Evolutionary conservation across 2,113 vertebrate genomes (phyloP), one percentile per base, ranked within the genome.

Genomic region (Xiphophorus couchianus): DNA sequence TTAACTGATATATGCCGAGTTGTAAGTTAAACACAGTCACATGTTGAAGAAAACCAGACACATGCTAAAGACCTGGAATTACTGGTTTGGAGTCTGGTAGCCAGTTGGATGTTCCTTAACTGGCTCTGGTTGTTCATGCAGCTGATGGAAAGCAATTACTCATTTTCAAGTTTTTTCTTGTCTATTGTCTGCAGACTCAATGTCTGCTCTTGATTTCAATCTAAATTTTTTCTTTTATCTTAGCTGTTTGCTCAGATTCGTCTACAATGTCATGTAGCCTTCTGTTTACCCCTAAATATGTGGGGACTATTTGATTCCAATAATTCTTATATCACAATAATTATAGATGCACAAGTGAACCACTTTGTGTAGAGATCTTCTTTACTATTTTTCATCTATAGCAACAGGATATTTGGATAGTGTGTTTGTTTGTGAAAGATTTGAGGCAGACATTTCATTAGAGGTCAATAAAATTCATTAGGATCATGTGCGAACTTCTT

Each of bases 81-180:
- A 58, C 7, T 25, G 31, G 64, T 39, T 37, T 66, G 66, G 3
- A 62, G 35, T 82, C 90, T 89, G 88, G 88, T 92, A 91, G 89
- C 13, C 30, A 15, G 25, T 33, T 68, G 69, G 92, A 87, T 78
- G 87, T 62, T 27, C 29, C 13, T 14, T 7, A 66, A 54, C 62
- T 60, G 39, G 39, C 14, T 48, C n/a, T 67, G 35, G 28, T 14
- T 82, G 44, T 71, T 48, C 58, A 35, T 62, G 42, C 67, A 89
- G 76, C 85, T 84, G 85, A 84, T 78, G 78, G 84, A 69, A 91
- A 87, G 73, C 74, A 84, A 75, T 73, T 78, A 64, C 81, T 76
- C 44, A 69, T 75, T 33, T 76, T 73, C 66, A 28, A n/a, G 62
- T 48, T 70, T 51, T 15, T 82, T 72, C 79, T 48, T 37, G 35